Conservation (phyloP, 2,797 vertebrate genomes). For the Mormyrops boulengeri region DNA sequence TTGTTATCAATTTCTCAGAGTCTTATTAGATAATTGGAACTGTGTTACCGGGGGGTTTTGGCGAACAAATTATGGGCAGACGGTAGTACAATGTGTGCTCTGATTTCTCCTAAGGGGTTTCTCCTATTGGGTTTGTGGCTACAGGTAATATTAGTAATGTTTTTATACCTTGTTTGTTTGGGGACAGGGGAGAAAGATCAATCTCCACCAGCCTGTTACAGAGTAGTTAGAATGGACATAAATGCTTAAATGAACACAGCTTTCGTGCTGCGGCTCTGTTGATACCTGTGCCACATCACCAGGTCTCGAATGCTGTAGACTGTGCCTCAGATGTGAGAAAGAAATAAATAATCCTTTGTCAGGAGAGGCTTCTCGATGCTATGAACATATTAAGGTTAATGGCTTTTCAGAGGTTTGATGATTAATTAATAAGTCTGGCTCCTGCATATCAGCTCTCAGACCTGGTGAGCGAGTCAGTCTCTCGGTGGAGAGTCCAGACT, state of each 20-base stretch:
- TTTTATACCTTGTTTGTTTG: not conserved
- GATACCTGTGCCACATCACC: not conserved
- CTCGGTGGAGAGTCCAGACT: not conserved
- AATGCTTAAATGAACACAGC: not conserved
- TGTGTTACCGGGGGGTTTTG: not conserved
- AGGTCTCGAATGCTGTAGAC: not conserved
- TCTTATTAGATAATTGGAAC: too few species aligned
- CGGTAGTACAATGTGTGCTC: not conserved
- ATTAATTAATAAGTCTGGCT: not conserved
- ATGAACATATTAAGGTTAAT: not conserved
- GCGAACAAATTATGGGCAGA: not conserved
- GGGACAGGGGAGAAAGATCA: not conserved
- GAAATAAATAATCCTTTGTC: not conserved
- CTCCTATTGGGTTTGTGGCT: not conserved
- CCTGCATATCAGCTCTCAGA: not conserved
- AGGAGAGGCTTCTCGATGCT: not conserved
- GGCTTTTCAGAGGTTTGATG: not conserved
- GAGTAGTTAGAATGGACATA: not conserved
- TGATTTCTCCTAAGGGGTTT: not conserved
- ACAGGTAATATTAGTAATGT: slow-evolving; percentile 1
- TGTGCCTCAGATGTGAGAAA: not conserved
- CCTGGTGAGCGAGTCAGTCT: not conserved
- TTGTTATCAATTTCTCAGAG: slow-evolving; percentile 1
- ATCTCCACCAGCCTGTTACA: not conserved
- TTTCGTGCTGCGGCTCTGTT: not conserved